These are phyloP conservation scores for Brevimyrus niger DNA, from an alignment of 2,113 vertebrate species.

Conservation along the genomic window DNA sequence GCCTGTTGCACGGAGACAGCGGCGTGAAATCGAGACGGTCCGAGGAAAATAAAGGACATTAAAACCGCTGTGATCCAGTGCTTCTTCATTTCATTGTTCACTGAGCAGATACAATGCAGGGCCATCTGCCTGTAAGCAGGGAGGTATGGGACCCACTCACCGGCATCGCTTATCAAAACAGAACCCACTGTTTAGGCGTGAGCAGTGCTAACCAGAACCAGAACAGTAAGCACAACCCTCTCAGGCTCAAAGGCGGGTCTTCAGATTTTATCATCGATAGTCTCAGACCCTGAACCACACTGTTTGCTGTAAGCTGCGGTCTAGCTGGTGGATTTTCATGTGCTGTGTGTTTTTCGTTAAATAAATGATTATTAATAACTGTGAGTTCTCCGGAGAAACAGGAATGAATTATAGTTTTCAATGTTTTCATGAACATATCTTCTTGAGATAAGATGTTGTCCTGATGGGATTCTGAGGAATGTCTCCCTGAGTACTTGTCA, in stretches of 20 bases:
- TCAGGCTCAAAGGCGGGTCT: background rate
- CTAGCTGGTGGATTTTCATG: background rate
- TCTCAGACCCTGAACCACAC: background rate
- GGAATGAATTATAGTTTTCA: background rate
- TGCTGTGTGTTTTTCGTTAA: background rate
- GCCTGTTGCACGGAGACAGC: background rate
- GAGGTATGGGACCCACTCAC: background rate
- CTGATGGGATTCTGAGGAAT: background rate
- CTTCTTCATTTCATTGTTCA: background rate
- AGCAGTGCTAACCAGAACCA: background rate
- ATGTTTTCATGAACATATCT: slow-evolving; percentile 8
- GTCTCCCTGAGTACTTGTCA: background rate
- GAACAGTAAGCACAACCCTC: background rate
- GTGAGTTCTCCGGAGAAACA: background rate
- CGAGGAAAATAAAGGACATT: background rate
- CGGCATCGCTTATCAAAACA: background rate
- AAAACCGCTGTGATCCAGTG: background rate
- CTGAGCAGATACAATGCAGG: background rate
- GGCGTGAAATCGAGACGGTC: background rate
- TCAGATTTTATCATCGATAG: background rate
- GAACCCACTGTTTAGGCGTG: background rate
- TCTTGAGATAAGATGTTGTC: background rate
- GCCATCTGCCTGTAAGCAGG: background rate
- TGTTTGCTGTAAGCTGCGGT: background rate
- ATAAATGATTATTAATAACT: background rate